Conservation (phyloP, 2,888 invertebrate genomes). For the Drosophila barbarae region DNA sequence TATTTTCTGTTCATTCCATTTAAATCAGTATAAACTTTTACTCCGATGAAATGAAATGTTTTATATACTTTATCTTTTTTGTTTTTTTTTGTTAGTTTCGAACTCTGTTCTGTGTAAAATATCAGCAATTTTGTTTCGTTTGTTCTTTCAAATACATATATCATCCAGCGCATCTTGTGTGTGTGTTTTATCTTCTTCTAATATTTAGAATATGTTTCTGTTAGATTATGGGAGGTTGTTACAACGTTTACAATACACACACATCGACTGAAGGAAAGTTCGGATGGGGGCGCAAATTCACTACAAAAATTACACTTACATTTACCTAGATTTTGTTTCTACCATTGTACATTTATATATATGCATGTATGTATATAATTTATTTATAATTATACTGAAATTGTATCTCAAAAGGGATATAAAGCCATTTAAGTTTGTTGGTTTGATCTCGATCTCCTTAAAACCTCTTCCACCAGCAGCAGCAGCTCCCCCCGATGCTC, state of each 20-base stretch:
- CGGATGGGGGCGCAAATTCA: slow-evolving; percentile 41
- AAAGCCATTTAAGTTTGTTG: slow-evolving; percentile 71
- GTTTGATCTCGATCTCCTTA: slow-evolving; percentile 27
- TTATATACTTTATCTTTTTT: slow-evolving; percentile 3
- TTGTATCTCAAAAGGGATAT: slow-evolving; percentile 75
- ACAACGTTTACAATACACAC: slow-evolving; percentile 51
- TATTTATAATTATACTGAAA: slow-evolving; percentile 52
- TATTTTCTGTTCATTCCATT: slow-evolving; percentile 12
- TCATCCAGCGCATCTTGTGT: slow-evolving; percentile 14
- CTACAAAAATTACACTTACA: slow-evolving; percentile 63
- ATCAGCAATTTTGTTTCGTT: slow-evolving; percentile 61
- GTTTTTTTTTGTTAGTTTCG: slow-evolving; percentile 28
- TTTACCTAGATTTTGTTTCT: slow-evolving; percentile 43
- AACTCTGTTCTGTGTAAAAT: slow-evolving; percentile 67
- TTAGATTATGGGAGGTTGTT: slow-evolving; percentile 30
- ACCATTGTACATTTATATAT: slow-evolving; percentile 55
- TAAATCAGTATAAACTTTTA: slow-evolving; percentile 22
- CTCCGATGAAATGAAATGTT: slow-evolving; percentile 32
- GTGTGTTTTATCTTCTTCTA: slow-evolving; percentile 14
- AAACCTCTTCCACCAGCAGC: slow-evolving; percentile 47
- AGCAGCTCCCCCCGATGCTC: slow-evolving; percentile 4
- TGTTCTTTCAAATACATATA: slow-evolving; percentile 41
- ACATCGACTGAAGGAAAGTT: slow-evolving; percentile 38
- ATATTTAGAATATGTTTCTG: slow-evolving; percentile 54
- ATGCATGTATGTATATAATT: slow-evolving; percentile 34